phyloP scores from a whole-genome alignment of 2,888 invertebrate genomes.

The Drosophila antonietae region DNA sequence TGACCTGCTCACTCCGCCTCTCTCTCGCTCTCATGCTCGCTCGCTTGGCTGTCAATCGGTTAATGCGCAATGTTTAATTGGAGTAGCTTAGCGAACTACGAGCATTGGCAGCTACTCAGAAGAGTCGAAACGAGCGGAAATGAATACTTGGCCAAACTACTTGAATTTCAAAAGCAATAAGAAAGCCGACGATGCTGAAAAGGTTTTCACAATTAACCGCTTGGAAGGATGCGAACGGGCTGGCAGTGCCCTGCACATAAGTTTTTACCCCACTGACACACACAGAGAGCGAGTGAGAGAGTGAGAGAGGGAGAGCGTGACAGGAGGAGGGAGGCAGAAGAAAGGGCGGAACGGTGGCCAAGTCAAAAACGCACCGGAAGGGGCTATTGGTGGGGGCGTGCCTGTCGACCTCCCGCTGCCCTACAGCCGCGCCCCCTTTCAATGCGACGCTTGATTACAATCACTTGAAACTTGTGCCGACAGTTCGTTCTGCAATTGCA shows the following conservation, averaged over 20 bases:
- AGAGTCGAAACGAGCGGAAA: constrained; percentile 54
- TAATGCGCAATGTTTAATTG: constrained; percentile 72
- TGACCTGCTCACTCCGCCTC: not conserved
- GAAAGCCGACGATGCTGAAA: constrained; percentile 52
- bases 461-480: constrained; percentile 60
- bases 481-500: constrained; percentile 68
- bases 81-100: constrained; percentile 46
- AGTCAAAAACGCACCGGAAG: constrained; percentile 41
- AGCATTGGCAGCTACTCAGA: constrained; percentile 45
- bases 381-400: constrained; percentile 50
- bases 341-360: not conserved
- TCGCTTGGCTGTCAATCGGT: constrained; percentile 12
- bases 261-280: constrained; percentile 56
- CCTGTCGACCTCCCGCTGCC: constrained; percentile 52
- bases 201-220: constrained; percentile 65
- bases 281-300: constrained; percentile 17
- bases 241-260: constrained; percentile 27
- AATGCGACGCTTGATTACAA: constrained; percentile 69
- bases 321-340: not conserved
- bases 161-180: constrained; percentile 66
- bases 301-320: constrained; percentile 9
- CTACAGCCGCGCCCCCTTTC: constrained; percentile 40
- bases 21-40: not conserved
- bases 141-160: constrained; percentile 71
- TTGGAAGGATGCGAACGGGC: constrained; percentile 51